Conservation (phyloP, 2,888 invertebrate species). For the Acleris holmiana region DNA sequence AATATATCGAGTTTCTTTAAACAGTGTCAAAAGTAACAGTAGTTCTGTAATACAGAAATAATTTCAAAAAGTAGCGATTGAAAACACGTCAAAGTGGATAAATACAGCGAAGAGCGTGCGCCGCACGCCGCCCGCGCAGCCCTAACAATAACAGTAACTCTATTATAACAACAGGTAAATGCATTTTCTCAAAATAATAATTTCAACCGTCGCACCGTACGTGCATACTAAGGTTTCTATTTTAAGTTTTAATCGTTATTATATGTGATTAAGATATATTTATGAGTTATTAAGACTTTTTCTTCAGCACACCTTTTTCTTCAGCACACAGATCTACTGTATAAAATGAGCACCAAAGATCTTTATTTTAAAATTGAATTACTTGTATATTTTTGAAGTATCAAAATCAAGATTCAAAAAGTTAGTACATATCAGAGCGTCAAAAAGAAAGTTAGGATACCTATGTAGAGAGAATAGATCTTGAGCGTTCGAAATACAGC, state of each 20-base stretch:
- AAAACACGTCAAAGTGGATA: slow-evolving; percentile 27
- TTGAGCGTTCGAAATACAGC: slow-evolving; percentile 42
- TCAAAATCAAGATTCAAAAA: slow-evolving; percentile 38
- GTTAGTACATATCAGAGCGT: slow-evolving; percentile 35
- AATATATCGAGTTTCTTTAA: slow-evolving; percentile 31
- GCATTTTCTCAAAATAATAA: slow-evolving; percentile 74
- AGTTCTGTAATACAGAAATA: slow-evolving; percentile 35
- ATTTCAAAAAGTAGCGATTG: slow-evolving; percentile 33
- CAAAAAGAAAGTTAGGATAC: slow-evolving; percentile 33
- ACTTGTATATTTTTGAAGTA: slow-evolving; percentile 35
- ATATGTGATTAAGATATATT: slow-evolving; percentile 40
- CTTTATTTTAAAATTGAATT: slow-evolving; percentile 34
- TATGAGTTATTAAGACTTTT: slow-evolving; percentile 43
- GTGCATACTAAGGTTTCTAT: slow-evolving; percentile 44
- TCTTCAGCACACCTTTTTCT: slow-evolving; percentile 50
- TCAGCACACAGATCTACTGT: slow-evolving; percentile 58
- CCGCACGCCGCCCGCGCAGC: not conserved
- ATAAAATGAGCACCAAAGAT: slow-evolving; percentile 66
- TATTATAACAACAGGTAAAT: slow-evolving; percentile 73
- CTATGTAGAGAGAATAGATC: slow-evolving; percentile 24
- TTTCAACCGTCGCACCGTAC: slow-evolving; percentile 51
- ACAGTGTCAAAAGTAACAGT: slow-evolving; percentile 39
- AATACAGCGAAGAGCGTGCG: slow-evolving; percentile 19
- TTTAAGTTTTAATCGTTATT: slow-evolving; percentile 28
- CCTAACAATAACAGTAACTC: slow-evolving; percentile 56